phyloP scores from a whole-genome alignment of 1,140 invertebrate genomes.

The Bombus difficillimus region DNA sequence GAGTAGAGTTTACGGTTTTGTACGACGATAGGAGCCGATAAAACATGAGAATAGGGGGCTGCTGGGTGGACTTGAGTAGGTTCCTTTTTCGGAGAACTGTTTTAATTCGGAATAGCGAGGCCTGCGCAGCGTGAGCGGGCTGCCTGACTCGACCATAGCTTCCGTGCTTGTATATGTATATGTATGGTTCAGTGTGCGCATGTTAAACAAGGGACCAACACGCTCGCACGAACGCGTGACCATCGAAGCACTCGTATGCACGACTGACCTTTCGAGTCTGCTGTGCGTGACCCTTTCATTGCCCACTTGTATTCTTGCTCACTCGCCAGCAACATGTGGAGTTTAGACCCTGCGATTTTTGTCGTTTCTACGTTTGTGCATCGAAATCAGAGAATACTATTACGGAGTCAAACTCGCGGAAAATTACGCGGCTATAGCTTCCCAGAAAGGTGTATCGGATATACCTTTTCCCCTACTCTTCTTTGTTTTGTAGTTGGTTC shows the following conservation, averaged over 20 bases:
- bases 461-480: neutral
- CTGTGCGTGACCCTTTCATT: slow-evolving; percentile 46
- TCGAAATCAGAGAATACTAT: slow-evolving; percentile 30
- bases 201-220: neutral
- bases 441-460: no score
- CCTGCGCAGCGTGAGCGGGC: neutral
- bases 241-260: slow-evolving; percentile 42
- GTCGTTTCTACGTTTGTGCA: slow-evolving; percentile 12
- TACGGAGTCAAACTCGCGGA: neutral
- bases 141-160: neutral
- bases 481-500: neutral
- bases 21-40: slow-evolving; percentile 59
- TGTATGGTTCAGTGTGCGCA: neutral
- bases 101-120: slow-evolving; percentile 45
- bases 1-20: slow-evolving; percentile 61
- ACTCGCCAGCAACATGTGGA: slow-evolving; percentile 33
- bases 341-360: slow-evolving; percentile 33
- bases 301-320: slow-evolving; percentile 24
- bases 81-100: slow-evolving; percentile 59
- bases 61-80: slow-evolving; percentile 25
- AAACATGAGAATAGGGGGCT: neutral
- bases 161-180: neutral
- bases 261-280: slow-evolving; percentile 42
- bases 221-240: neutral
- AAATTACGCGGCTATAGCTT: neutral